Percentiles rank a stretch among this genome's conserved stretches.
Conservation (phyloP, 2,113 vertebrate species). For the Cyphomyrus plagiostoma region DNA sequence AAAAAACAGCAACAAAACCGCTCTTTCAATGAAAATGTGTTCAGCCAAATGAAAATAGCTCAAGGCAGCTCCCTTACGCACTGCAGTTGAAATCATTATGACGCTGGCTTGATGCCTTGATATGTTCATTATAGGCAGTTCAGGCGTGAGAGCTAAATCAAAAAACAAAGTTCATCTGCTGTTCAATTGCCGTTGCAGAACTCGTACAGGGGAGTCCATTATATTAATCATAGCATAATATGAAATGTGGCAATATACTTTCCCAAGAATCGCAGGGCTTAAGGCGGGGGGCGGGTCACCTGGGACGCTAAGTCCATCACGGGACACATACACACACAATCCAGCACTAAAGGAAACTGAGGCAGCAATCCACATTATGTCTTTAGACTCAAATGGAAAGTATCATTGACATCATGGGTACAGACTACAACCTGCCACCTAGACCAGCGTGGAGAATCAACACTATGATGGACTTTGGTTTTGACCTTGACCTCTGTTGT, state of each 20-base stretch:
- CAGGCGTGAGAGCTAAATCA: background rate
- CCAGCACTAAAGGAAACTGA: background rate
- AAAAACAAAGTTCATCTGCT: background rate
- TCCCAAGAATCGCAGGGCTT: background rate
- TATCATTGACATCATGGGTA: background rate
- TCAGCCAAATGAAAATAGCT: background rate
- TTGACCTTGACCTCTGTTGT: background rate
- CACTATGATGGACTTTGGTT: background rate
- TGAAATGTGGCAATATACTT: background rate
- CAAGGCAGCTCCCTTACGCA: background rate
- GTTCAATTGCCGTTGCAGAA: background rate
- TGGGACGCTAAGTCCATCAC: background rate
- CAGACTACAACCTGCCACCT: background rate
- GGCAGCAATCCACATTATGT: background rate
- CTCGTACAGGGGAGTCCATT: background rate
- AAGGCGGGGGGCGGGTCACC: background rate
- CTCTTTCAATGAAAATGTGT: background rate
- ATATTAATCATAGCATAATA: background rate
- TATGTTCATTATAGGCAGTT: background rate
- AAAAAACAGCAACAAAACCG: background rate
- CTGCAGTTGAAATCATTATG: background rate
- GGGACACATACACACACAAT: background rate
- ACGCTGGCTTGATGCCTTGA: constrained; percentile 1
- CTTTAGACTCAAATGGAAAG: background rate
- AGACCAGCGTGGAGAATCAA: background rate